A percentile compares a stretch with the other conserved stretches of the same genome.
phyloP scores from a whole-genome alignment of 1,140 invertebrate species.

The Colletes latitarsis region DNA sequence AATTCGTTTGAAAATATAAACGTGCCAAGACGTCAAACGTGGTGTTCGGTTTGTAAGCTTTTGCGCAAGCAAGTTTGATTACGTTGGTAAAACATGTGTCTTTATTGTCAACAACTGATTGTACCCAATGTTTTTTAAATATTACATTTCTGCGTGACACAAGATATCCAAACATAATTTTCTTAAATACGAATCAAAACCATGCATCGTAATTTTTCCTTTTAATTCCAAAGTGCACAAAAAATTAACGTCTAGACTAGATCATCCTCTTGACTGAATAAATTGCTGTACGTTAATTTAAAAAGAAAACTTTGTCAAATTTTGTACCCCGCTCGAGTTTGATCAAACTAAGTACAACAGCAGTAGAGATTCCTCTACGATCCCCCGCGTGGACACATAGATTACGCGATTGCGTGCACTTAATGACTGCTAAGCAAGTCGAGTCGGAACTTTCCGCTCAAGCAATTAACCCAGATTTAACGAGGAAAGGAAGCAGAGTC shows the following conservation, averaged over 20 bases:
- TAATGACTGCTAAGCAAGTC: background rate
- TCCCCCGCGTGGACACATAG: background rate
- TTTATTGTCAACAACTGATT: background rate
- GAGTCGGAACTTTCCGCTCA: conserved; percentile 10
- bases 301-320: too few species aligned
- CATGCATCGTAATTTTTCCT: too few species aligned
- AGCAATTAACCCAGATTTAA: conserved; percentile 44
- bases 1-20: background rate
- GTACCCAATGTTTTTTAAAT: background rate
- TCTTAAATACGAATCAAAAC: too few species aligned
- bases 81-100: background rate
- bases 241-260: too few species aligned
- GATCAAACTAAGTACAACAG: background rate
- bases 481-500: conserved; percentile 28
- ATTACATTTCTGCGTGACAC: background rate
- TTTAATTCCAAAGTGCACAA: too few species aligned
- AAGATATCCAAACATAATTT: too few species aligned
- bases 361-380: background rate
- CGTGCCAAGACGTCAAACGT: background rate
- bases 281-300: too few species aligned
- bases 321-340: too few species aligned
- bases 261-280: too few species aligned
- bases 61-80: background rate
- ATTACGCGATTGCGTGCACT: background rate
- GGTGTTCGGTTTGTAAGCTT: background rate